Evolutionary conservation across 2,797 vertebrate genomes (phyloP).

Genomic region (Euthynnus affinis): DNA sequence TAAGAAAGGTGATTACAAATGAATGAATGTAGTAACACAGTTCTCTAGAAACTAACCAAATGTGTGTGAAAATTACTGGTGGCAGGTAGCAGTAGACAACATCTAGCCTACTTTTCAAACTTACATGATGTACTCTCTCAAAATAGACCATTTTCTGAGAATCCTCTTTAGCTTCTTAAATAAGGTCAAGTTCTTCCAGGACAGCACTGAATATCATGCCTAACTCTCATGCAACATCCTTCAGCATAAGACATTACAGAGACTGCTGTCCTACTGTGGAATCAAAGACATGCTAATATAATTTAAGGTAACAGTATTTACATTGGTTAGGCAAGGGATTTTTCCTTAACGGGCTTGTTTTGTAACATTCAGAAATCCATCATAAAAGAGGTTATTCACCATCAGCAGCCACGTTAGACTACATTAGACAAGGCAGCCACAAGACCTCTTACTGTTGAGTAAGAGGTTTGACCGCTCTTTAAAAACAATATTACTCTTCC

Average conservation of each 20-base stretch:
- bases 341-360: not conserved
- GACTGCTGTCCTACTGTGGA: not conserved
- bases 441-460: not conserved
- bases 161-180: conserved; percentile 61
- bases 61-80: conserved; percentile 10
- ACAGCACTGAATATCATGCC: conserved; percentile 37
- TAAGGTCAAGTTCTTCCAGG: conserved; percentile 69
- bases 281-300: conserved; percentile 6
- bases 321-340: not conserved
- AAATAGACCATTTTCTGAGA: conserved; percentile 71
- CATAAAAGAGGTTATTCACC: not conserved
- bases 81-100: conserved; percentile 41
- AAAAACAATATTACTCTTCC: not conserved
- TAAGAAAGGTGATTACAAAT: not conserved
- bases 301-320: not conserved
- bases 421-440: not conserved
- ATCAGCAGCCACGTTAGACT: not conserved
- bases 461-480: not conserved
- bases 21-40: not conserved
- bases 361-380: not conserved
- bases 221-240: conserved; percentile 12
- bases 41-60: not conserved
- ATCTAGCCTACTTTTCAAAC: conserved; percentile 70
- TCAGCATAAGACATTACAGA: conserved; percentile 9
- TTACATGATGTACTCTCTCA: conserved; percentile 50